Evolutionary conservation across 1,140 invertebrate genomes (phyloP).

Genomic region (Melanaphis sacchari): DNA sequence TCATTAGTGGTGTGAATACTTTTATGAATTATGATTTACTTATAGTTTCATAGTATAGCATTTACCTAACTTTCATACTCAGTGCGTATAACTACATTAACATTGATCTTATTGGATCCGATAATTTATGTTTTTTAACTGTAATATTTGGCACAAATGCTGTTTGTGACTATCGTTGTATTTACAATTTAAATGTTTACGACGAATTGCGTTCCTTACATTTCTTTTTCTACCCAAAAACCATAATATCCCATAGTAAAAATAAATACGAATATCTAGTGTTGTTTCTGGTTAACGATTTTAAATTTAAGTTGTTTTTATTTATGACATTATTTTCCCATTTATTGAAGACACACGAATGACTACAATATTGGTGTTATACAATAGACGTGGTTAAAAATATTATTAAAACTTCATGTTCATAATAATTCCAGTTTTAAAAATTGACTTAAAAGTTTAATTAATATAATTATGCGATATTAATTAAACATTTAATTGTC

Average conservation of each 20-base stretch:
- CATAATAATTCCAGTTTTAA: background rate
- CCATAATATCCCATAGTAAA: background rate
- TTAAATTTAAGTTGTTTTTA: background rate
- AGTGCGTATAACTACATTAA: too few species aligned
- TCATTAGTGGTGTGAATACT: too few species aligned
- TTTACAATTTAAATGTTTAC: background rate
- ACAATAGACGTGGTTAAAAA: too few species aligned
- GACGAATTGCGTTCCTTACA: too few species aligned
- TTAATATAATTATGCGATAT: background rate
- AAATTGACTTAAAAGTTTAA: background rate
- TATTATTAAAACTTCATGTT: too few species aligned
- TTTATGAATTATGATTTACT: too few species aligned
- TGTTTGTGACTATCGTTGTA: background rate
- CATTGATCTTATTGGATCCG: too few species aligned
- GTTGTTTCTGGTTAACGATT: background rate
- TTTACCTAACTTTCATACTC: too few species aligned
- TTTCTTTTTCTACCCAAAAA: too few species aligned
- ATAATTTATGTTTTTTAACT: too few species aligned
- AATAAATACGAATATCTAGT: background rate
- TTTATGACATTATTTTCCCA: background rate
- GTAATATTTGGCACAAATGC: background rate
- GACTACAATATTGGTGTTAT: background rate
- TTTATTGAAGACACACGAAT: background rate
- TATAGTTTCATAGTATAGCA: too few species aligned
- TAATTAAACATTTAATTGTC: background rate